Base-by-base conservation (phyloP, 2,113 vertebrate species). In the Salvator merianae region DNA sequence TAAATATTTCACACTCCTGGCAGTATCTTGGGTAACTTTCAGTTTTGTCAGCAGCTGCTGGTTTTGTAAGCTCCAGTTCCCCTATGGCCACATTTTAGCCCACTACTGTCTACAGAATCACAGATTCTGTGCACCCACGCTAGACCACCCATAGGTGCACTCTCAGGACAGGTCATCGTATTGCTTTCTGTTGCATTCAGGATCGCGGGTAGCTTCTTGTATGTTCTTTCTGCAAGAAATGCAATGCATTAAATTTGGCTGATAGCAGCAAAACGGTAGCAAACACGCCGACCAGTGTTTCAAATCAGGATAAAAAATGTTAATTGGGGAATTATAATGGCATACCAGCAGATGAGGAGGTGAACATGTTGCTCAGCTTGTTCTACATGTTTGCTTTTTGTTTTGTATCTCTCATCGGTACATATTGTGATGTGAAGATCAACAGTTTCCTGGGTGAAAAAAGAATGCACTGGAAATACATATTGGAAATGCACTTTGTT, bases 341-440 rank as follows among this genome's bases (percentile, higher is more conserved):
- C 20, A 18, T 59, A 59, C 55, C 2, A 22, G 20, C 5, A 59
- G 55, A 78, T 82, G 5, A 47, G 1, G 43, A 47, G 78, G 50
- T 1, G 83, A 88, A 82, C 9, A 16, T 87, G 69, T 81, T 80
- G 71, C 66, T 89, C 22, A 5, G 32, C 40, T 91, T 87, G 78
- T 20, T 87, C 87, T 90, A 89, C 78, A 73, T 78, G 83, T 0
- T 1, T 85, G 40, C 43, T 79, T 62, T 72, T 62, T 70, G 73
- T 55, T 53, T 77, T 38, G 40, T 78, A 59, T 63, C 34, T 38
- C 13, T 71, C 50, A 26, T 6, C 28, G 14, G 36, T 34, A 71
- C 68, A 9, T 32, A 16, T 14, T 84, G 75, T 71, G 28, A 59
- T 55, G 66, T 1, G 28, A 36, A 70, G 73, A 50, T 34, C n/a